phyloP scores from a whole-genome alignment of 1,140 invertebrate species.

The Euura saliciscinereae region DNA sequence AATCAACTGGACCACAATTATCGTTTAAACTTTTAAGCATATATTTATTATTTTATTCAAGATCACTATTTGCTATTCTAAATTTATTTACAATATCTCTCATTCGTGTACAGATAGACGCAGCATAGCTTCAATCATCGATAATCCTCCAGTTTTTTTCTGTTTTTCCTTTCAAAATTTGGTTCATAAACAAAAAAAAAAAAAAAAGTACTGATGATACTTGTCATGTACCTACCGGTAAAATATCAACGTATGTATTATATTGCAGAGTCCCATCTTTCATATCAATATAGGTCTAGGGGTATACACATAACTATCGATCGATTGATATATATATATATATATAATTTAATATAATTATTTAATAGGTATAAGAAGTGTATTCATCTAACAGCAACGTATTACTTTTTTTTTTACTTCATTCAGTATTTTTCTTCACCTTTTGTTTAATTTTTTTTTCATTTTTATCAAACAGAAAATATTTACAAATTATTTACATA shows the following conservation, averaged over 20 bases:
- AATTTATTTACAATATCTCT: not conserved
- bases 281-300: not conserved
- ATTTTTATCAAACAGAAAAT: constrained; percentile 35
- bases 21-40: not conserved
- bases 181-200: not conserved
- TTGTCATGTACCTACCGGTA: not conserved
- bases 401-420: constrained; percentile 34
- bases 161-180: not conserved
- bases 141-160: too few relatives aligned
- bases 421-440: constrained; percentile 44
- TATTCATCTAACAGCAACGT: constrained; percentile 28
- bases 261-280: constrained; percentile 59
- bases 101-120: not conserved
- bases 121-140: too few relatives aligned
- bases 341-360: not conserved
- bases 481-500: constrained; percentile 10
- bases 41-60: not conserved
- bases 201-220: not conserved
- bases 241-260: constrained; percentile 25
- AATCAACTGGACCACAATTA: not conserved
- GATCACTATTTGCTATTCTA: not conserved
- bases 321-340: not conserved
- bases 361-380: too few relatives aligned
- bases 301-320: constrained; percentile 32
- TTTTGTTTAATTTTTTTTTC: constrained; percentile 14